phyloP scores from a whole-genome alignment of 2,797 vertebrate species.

The Hydrophis major region DNA sequence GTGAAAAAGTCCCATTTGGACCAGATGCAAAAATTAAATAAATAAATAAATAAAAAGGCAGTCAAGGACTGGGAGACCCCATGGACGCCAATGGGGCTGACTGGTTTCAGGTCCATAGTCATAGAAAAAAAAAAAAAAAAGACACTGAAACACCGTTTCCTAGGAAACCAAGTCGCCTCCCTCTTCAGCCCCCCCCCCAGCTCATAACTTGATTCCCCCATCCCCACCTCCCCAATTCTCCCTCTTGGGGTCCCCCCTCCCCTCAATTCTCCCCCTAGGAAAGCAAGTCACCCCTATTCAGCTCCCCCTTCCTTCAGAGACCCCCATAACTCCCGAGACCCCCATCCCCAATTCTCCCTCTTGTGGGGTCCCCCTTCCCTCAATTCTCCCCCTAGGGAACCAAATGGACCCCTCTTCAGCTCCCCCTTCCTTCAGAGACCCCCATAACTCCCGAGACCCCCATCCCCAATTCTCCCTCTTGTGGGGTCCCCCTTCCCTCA shows the following conservation, averaged over 20 bases:
- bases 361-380: too few species aligned
- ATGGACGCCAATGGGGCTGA: neutral
- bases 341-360: too few species aligned
- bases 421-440: too few species aligned
- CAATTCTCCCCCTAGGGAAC: neutral
- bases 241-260: too few species aligned
- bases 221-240: slow-evolving; percentile 62
- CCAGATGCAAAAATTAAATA: too few species aligned
- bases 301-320: neutral
- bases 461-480: too few species aligned
- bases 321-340: neutral
- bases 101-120: neutral
- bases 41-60: neutral
- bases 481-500: too few species aligned
- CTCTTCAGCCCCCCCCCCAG: neutral
- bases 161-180: neutral
- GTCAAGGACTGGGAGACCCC: neutral
- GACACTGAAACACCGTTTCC: neutral
- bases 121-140: neutral
- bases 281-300: neutral
- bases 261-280: too few species aligned
- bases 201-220: slow-evolving; percentile 75
- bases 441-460: too few species aligned
- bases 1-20: neutral
- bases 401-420: too few species aligned